Evolutionary conservation across 2,888 invertebrate species (phyloP).

Genomic region (Petrophora chlorosata): DNA sequence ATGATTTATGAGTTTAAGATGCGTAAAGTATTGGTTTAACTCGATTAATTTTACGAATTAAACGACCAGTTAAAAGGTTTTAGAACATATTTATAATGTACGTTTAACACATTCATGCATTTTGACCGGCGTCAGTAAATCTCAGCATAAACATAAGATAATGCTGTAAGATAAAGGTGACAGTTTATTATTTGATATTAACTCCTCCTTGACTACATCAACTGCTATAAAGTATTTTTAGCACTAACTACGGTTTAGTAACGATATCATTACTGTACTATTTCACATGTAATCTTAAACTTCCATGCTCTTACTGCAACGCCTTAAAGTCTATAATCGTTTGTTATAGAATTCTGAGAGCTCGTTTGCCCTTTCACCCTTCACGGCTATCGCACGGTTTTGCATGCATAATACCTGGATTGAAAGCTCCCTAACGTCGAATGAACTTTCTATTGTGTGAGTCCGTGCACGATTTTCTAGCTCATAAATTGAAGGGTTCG

Average conservation of each 20-base stretch:
- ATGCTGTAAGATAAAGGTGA: background rate
- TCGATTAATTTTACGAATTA: background rate
- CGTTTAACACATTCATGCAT: background rate
- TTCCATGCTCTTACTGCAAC: background rate
- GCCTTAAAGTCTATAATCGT: slow-evolving; percentile 4
- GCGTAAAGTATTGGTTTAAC: slow-evolving; percentile 2
- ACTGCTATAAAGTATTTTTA: background rate
- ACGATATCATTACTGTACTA: background rate
- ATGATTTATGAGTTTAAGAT: slow-evolving; percentile 1
- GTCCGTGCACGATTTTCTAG: slow-evolving; percentile 47
- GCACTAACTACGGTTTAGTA: background rate
- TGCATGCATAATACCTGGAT: slow-evolving; percentile 50
- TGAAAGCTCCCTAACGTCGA: slow-evolving; percentile 43
- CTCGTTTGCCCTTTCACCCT: slow-evolving; percentile 45
- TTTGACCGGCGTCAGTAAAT: background rate
- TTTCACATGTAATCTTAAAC: background rate
- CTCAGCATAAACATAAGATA: background rate
- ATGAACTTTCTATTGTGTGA: slow-evolving; percentile 52
- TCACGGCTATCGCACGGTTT: slow-evolving; percentile 38
- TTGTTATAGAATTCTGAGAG: slow-evolving; percentile 15
- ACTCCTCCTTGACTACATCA: background rate
- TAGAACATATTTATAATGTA: background rate
- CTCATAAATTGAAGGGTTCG: slow-evolving; percentile 36
- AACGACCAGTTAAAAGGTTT: background rate
- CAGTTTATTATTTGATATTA: background rate